Base-by-base conservation (phyloP, 2,797 vertebrate species). In the Silurus lanzhouensis region DNA sequence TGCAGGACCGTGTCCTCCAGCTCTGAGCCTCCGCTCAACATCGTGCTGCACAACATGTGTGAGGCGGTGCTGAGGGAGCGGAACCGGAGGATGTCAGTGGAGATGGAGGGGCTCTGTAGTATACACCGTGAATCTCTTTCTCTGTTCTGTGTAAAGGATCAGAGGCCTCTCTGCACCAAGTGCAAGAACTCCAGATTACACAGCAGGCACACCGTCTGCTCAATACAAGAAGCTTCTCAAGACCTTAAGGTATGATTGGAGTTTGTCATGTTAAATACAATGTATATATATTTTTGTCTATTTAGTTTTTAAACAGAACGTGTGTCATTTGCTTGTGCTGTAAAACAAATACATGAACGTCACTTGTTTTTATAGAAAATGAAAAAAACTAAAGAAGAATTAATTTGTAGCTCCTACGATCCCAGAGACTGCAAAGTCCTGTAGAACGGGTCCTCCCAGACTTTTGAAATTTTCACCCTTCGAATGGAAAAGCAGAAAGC, bases 31-130 rank as follows among this genome's bases (percentile, higher is more conserved):
- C 85, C 89, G 1, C 25, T 84, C 13, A 90, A 91, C 84, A 83
- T 88, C 0, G 81, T 87, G 58, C 81, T 91, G 83, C 85, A 81
- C 48, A 85, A 86, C 83, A 88, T 91, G 83, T 91, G 90, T 48
- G 80, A 86, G 74, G 82, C 83, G 19, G 85, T 91, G 81, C 60
- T 87, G 67, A 85, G 72, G 15, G 87, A 89, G 19, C 71, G 75
- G 2, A 74, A 25, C 38, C 76, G 48, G 14, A 75, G 75, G 25
- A 61, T 63, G 44, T 85, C 79, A 0, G 71, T 48, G 22, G 84
- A 89, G 84, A 79, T 61, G 10, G 80, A 58, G 58, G 85, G 68
- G 0, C 61, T 84, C 67, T 91, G 90, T 71, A 71, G 84, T 67
- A 57, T 87, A 14, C 90, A 91, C 63, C 64, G n/a, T n/a, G 81